These are phyloP conservation scores for Salvelinus sp. DNA, from an alignment of 2,113 vertebrate genomes.

Conservation along the genomic window DNA sequence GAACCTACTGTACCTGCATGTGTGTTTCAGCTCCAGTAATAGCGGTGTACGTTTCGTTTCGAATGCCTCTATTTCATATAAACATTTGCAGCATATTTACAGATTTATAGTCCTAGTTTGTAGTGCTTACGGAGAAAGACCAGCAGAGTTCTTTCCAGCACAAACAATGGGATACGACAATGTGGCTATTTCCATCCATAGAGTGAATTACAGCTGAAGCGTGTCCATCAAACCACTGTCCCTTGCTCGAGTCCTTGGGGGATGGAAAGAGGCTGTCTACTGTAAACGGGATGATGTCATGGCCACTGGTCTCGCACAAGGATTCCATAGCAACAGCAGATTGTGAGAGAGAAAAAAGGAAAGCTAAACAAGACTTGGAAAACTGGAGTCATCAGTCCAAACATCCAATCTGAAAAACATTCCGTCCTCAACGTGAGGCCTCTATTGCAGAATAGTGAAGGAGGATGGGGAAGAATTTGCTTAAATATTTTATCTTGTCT, in stretches of 20 bases:
- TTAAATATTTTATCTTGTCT: no score
- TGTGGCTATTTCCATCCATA: not conserved
- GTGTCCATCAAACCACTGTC: not conserved
- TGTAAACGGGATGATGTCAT: not conserved
- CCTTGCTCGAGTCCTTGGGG: not conserved
- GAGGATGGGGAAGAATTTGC: no score
- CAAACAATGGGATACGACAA: not conserved
- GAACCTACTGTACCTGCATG: not conserved
- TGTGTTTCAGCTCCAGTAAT: no score
- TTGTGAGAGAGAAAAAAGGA: not conserved
- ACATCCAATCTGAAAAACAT: not conserved
- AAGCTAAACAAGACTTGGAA: not conserved
- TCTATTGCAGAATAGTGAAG: no score
- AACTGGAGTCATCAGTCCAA: not conserved
- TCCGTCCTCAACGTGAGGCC: no score
- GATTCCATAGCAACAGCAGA: not conserved
- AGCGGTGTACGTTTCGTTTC: no score
- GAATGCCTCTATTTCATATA: no score
- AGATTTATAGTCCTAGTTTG: not conserved
- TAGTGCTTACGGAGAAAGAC: not conserved
- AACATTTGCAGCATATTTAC: not conserved
- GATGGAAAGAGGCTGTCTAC: not conserved
- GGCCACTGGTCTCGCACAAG: not conserved
- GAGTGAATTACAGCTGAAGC: not conserved
- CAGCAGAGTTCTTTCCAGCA: not conserved